phyloP scores from a whole-genome alignment of 2,113 vertebrate species.

The Thunnus thynnus region DNA sequence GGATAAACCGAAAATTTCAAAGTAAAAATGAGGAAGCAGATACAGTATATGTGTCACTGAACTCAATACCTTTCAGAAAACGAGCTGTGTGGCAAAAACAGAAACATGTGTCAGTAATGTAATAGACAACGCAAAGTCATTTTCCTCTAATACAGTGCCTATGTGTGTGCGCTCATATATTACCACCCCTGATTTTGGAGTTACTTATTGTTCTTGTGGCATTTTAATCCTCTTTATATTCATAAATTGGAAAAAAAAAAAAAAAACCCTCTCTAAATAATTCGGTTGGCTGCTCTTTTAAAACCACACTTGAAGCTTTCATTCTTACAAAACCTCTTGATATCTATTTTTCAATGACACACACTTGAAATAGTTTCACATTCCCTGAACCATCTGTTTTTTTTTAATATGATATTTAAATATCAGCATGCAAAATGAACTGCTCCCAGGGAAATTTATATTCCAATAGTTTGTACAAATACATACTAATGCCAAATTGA shows the following conservation, averaged over 20 bases:
- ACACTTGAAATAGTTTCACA: slow-evolving; percentile 1
- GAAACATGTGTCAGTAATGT: background rate
- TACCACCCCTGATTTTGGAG: background rate
- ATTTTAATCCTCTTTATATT: slow-evolving; percentile 10
- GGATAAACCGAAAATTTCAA: slow-evolving; percentile 35
- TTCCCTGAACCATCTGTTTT: slow-evolving; percentile 5
- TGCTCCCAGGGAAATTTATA: slow-evolving; percentile 10
- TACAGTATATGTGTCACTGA: slow-evolving; percentile 7
- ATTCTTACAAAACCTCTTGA: background rate
- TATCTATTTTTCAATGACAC: slow-evolving; percentile 29
- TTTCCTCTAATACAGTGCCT: background rate
- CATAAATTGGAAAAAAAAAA: slow-evolving; percentile 1
- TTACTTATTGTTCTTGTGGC: background rate
- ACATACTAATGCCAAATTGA: slow-evolving; percentile 11
- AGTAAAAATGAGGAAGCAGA: slow-evolving; percentile 9
- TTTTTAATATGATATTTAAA: background rate
- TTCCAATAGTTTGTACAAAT: slow-evolving; percentile 21
- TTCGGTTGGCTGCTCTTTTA: background rate
- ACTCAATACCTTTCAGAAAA: slow-evolving; percentile 12
- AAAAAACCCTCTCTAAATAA: background rate
- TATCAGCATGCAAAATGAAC: slow-evolving; percentile 14
- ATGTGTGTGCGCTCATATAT: background rate
- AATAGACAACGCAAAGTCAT: background rate
- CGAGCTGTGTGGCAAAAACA: background rate
- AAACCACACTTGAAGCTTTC: background rate